Conservation (phyloP, 2,888 invertebrate species). For the Agrochola circellaris region DNA sequence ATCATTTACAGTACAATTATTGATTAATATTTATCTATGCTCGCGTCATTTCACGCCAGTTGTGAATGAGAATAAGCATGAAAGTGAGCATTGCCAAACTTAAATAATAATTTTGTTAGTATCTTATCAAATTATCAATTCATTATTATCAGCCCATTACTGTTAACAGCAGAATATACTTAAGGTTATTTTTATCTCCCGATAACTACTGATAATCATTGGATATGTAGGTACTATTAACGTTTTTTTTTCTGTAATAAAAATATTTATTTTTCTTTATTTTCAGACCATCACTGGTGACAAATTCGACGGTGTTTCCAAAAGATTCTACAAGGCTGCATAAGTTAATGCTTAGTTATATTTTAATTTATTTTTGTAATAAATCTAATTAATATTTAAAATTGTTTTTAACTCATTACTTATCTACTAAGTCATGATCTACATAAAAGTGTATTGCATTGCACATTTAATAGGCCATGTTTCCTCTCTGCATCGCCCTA, state of each 20-base stretch:
- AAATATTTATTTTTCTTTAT: slow-evolving; percentile 15
- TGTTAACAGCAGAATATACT: slow-evolving; percentile 11
- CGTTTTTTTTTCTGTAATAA: background rate
- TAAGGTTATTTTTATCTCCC: background rate
- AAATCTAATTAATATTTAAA: slow-evolving; percentile 33
- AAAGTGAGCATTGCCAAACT: background rate
- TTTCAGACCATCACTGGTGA: slow-evolving; percentile 70
- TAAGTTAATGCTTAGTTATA: slow-evolving; percentile 52
- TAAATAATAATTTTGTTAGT: background rate
- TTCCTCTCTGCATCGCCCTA: too few relatives aligned
- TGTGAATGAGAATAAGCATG: background rate
- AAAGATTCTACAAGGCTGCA: slow-evolving; percentile 69
- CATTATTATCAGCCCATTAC: slow-evolving; percentile 4
- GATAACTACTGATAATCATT: slow-evolving; percentile 5
- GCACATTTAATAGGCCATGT: background rate
- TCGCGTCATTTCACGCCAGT: background rate
- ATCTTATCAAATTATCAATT: slow-evolving; percentile 1
- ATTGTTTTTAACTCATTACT: background rate
- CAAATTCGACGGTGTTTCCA: slow-evolving; percentile 71
- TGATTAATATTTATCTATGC: background rate
- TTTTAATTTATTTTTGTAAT: slow-evolving; percentile 58
- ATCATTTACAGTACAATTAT: background rate
- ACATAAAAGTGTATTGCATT: background rate
- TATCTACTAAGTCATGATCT: background rate
- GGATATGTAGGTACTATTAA: background rate